These are phyloP conservation scores for Epizoanthus ramosus DNA, from an alignment of 92 coral and sea anemone genomes.

Conservation along the genomic window DNA sequence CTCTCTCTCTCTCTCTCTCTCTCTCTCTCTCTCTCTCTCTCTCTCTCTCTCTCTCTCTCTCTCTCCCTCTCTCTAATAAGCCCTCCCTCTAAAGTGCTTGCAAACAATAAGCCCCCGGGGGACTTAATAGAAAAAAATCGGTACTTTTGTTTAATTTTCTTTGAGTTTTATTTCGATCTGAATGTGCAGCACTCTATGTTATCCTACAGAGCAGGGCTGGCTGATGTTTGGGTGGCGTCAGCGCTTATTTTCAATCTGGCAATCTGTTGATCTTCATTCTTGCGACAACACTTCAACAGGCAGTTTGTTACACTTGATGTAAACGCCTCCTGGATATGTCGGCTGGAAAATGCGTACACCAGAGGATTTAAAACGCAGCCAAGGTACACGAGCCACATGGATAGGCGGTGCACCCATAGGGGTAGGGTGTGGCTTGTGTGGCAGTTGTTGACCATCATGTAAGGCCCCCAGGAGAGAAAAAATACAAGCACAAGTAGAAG, in stretches of 20 bases:
- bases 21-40: no score
- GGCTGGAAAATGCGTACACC: slow-evolving; percentile 86
- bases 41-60: no score
- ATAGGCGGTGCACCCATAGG: slow-evolving; percentile 62
- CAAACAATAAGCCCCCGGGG: no score
- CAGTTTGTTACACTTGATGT: neutral
- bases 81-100: no score
- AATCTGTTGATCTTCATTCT: neutral
- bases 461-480: slow-evolving; percentile 90
- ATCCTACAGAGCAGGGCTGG: neutral
- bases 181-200: no score
- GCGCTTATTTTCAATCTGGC: slow-evolving; percentile 1
- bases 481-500: slow-evolving; percentile 80
- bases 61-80: no score
- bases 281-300: neutral
- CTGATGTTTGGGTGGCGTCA: neutral
- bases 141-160: no score
- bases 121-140: no score
- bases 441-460: slow-evolving; percentile 82
- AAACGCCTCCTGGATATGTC: slow-evolving; percentile 80
- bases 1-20: no score
- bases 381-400: slow-evolving; percentile 87
- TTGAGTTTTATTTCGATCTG: no score
- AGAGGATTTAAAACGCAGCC: slow-evolving; percentile 87
- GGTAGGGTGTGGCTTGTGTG: slow-evolving; percentile 49